Base-by-base conservation (phyloP, 2,888 invertebrate species). In the Rhagophthalmus giganteus region DNA sequence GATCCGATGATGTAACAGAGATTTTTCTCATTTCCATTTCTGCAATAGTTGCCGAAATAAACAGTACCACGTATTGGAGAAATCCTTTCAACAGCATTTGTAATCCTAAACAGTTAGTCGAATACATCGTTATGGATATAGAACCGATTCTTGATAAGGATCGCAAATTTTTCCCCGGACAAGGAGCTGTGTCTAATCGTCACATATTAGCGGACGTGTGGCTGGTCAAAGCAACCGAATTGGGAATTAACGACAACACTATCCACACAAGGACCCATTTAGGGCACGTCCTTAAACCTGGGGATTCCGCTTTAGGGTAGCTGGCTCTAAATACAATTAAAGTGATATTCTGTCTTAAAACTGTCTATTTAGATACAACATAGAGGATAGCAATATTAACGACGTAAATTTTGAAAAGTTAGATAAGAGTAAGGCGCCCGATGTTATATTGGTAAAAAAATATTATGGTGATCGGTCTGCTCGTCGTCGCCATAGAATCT, bases 371-470 rank as follows among this genome's bases (percentile, higher is more conserved):
- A 93, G 93, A 1, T 94, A 94, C 74, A 94, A 95, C 72, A 74
- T 99, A 35, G 81, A 82, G 20, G 94, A 95, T 66, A 86, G 90
- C 14, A 99, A 99, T 71, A 83, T 94, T 28, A 99, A 99, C 71
- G 90, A 99, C 71, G 71, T 72, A 0, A 85, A 93, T 70, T 89
- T 94, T 68, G 97, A 99, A 54, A 89, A 90, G 66, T 71, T 99
- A 61, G 79, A 84, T 49, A 73, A 75, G 27, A 80, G 80, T 54
- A 67, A 69, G 7, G 72, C 96, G 16, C 95, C 97, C 0, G 97
- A 98, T 77, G 88, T 98, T 45, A 84, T 98, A 48, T 76, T 99
- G n/a, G 92, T 97, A 6, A 95, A 94, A 78, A 99, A 99, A 73
- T 80, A 84, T 60, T 95, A 90, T 71, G 85, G 85, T 0, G 91